Evolutionary conservation across 2,888 invertebrate genomes (phyloP).

Genomic region (Drosophila hamatofila): DNA sequence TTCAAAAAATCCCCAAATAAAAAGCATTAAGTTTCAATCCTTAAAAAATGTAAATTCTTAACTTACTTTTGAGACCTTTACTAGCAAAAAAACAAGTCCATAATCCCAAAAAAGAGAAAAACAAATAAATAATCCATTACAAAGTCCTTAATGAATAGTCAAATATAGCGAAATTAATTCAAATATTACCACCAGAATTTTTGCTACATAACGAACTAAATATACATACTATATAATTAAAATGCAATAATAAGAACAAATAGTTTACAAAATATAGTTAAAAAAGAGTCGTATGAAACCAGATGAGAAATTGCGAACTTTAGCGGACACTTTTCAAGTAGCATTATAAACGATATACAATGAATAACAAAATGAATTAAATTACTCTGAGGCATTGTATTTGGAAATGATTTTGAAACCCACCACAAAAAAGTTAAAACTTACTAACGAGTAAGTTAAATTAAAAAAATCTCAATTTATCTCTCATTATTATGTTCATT

Average conservation of each 20-base stretch:
- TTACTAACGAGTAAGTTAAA: conserved; percentile 22
- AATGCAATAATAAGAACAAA: conserved; percentile 65
- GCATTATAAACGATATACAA: conserved; percentile 30
- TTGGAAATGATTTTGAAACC: conserved; percentile 70
- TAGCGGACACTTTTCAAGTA: conserved; percentile 45
- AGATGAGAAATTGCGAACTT: conserved; percentile 36
- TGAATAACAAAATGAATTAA: conserved; percentile 19
- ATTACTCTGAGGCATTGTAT: conserved; percentile 46
- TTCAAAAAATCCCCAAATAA: conserved; percentile 62
- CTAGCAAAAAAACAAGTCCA: conserved; percentile 64
- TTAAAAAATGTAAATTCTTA: conserved; percentile 31
- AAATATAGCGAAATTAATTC: conserved; percentile 67
- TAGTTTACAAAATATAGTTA: conserved; percentile 49
- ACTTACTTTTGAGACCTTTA: conserved; percentile 28
- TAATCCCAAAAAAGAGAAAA: conserved; percentile 33
- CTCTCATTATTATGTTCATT: conserved; percentile 9
- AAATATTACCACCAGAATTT: conserved; percentile 77
- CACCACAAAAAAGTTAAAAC: conserved; percentile 50
- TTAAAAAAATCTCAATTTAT: conserved; percentile 20
- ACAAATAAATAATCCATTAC: conserved; percentile 20
- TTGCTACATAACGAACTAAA: conserved; percentile 69
- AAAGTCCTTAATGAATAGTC: conserved; percentile 62
- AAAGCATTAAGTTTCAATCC: conserved; percentile 36
- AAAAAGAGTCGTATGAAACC: conserved; percentile 26
- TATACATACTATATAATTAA: conserved; percentile 47